These are phyloP conservation scores for Conopomorpha cramerella DNA, from an alignment of 1,140 invertebrate species.

Conservation along the genomic window DNA sequence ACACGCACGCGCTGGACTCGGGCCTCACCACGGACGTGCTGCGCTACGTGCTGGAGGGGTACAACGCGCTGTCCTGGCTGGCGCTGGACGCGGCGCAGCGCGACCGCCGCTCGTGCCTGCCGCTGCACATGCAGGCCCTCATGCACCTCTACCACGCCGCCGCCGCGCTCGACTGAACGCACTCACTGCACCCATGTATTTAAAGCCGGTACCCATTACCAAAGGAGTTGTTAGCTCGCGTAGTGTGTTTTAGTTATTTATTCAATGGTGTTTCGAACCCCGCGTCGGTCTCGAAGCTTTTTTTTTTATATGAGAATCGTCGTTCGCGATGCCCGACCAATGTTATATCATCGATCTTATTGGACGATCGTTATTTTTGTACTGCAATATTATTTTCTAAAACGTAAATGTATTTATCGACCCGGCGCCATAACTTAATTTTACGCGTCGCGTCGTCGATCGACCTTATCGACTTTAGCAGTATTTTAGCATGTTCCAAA, in stretches of 20 bases:
- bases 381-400: too few relatives aligned
- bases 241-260: conserved; percentile 32
- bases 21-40: conserved; percentile 96
- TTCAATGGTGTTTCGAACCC: too few relatives aligned
- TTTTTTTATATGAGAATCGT: too few relatives aligned
- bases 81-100: conserved; percentile 92
- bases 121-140: conserved; percentile 95
- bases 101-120: conserved; percentile 95
- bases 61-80: conserved; percentile 98
- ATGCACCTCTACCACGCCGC: conserved; percentile 96
- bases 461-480: too few relatives aligned
- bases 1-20: conserved; percentile 94
- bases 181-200: too few relatives aligned
- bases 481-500: too few relatives aligned
- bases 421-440: conserved; percentile 42
- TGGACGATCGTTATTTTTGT: too few relatives aligned
- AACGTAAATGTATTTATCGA: too few relatives aligned
- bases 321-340: too few relatives aligned
- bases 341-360: too few relatives aligned
- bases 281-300: too few relatives aligned
- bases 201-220: conserved; percentile 52
- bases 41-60: conserved; percentile 96
- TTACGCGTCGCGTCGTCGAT: too few relatives aligned
- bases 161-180: conserved; percentile 85
- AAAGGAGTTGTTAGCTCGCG: conserved; percentile 51